Evolutionary conservation across 2,888 invertebrate genomes (phyloP).

Genomic region (Tenthredo distinguenda): DNA sequence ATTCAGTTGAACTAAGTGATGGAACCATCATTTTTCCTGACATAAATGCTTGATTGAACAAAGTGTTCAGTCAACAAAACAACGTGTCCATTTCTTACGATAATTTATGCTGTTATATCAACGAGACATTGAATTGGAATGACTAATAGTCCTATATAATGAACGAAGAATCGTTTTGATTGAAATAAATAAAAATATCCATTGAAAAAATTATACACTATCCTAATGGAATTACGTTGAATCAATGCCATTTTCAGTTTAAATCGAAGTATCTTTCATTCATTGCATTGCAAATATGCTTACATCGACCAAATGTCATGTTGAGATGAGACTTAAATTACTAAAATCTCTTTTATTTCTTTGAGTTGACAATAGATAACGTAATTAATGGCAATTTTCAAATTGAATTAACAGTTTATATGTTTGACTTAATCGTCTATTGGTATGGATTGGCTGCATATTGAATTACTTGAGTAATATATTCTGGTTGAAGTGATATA

Average conservation of each 20-base stretch:
- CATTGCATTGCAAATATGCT: not conserved
- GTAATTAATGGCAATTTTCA: not conserved
- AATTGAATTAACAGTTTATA: not conserved
- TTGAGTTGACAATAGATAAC: not conserved
- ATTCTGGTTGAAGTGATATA: not conserved
- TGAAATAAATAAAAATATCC: not conserved
- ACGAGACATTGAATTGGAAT: not conserved
- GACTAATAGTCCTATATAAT: not conserved
- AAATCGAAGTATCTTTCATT: not conserved
- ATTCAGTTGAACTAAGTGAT: not conserved
- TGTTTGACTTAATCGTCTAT: not conserved
- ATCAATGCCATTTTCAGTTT: not conserved
- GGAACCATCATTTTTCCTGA: not conserved
- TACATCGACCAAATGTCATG: not conserved
- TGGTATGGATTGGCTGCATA: not conserved
- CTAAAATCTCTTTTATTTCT: not conserved
- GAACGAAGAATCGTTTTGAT: not conserved
- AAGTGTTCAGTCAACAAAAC: not conserved
- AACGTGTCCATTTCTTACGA: not conserved
- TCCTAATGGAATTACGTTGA: not conserved
- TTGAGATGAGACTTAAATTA: not conserved
- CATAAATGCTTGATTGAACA: not conserved
- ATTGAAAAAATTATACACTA: not conserved
- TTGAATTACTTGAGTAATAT: not conserved
- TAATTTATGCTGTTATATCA: not conserved